Conservation (phyloP, 2,797 vertebrate genomes). For the Enteromius trimaculatus region DNA sequence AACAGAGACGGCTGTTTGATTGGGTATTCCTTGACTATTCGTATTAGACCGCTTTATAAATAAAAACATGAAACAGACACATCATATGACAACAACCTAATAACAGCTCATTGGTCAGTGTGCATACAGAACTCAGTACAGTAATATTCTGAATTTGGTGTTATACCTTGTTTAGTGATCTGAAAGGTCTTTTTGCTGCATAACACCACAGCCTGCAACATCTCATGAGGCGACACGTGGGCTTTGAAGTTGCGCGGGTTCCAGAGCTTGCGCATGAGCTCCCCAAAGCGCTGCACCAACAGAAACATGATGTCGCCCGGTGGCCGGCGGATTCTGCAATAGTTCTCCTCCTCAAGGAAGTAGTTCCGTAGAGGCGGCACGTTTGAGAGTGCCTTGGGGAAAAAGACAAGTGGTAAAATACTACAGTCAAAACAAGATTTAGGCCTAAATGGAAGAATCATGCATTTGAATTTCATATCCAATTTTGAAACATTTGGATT, state of each 20-base stretch:
- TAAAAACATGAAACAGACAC: neutral
- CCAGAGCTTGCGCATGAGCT: slow-evolving; percentile 97
- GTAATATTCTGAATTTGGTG: neutral
- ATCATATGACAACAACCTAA: neutral
- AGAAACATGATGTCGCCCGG: slow-evolving; percentile 98
- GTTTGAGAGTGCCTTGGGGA: slow-evolving; percentile 88
- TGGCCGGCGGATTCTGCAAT: slow-evolving; percentile 86
- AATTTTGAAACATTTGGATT: neutral
- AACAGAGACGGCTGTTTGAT: neutral
- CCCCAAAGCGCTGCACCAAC: slow-evolving; percentile 94
- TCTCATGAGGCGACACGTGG: slow-evolving; percentile 96
- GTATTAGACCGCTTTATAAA: neutral
- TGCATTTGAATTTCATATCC: neutral
- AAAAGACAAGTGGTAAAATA: neutral
- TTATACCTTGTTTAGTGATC: slow-evolving; percentile 93
- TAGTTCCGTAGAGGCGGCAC: slow-evolving; percentile 95
- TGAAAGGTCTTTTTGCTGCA: slow-evolving; percentile 99
- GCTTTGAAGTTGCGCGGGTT: slow-evolving; percentile 98
- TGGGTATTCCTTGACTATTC: neutral
- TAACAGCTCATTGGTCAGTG: neutral
- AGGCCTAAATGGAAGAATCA: neutral
- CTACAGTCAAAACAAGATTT: neutral
- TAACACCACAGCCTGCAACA: slow-evolving; percentile 96
- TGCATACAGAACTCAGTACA: neutral
- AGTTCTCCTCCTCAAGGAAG: slow-evolving; percentile 96